phyloP scores from a whole-genome alignment of 1,140 invertebrate genomes.

The Apocrypta bakeri region DNA sequence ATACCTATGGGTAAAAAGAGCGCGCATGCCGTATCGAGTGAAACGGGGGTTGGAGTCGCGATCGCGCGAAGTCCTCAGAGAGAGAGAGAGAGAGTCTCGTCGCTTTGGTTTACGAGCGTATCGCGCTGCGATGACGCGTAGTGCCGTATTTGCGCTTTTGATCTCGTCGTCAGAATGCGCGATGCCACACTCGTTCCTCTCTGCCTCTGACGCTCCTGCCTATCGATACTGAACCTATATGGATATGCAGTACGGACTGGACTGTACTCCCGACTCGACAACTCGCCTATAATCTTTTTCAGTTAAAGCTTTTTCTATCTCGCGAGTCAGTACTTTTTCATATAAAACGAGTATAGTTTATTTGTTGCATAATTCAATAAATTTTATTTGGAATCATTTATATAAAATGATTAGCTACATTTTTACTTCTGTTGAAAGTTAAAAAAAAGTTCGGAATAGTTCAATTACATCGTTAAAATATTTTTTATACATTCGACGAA shows the following conservation, averaged over 20 bases:
- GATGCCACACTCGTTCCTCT: not conserved
- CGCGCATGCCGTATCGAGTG: not conserved
- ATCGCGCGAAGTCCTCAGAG: conserved; percentile 17
- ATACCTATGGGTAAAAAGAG: not conserved
- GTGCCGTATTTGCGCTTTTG: conserved; percentile 14
- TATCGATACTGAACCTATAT: not conserved
- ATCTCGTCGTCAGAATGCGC: conserved; percentile 35
- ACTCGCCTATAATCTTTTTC: not conserved
- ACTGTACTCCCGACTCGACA: not conserved
- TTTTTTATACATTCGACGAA: too few relatives aligned
- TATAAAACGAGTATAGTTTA: too few relatives aligned
- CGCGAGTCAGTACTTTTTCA: too few relatives aligned
- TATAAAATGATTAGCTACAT: too few relatives aligned
- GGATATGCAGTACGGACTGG: not conserved
- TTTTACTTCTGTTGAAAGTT: too few relatives aligned
- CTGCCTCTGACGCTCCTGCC: not conserved
- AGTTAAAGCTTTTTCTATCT: too few relatives aligned
- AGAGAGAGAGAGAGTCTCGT: conserved; percentile 1
- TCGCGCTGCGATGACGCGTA: conserved; percentile 16
- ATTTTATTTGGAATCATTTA: too few relatives aligned
- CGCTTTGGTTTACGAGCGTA: conserved; percentile 34
- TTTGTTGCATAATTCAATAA: too few relatives aligned
- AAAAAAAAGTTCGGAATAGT: too few relatives aligned
- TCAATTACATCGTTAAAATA: too few relatives aligned
- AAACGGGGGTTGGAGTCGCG: conserved; percentile 18